Evolutionary conservation across 2,797 vertebrate species (phyloP).

Genomic region (Carapus acus): DNA sequence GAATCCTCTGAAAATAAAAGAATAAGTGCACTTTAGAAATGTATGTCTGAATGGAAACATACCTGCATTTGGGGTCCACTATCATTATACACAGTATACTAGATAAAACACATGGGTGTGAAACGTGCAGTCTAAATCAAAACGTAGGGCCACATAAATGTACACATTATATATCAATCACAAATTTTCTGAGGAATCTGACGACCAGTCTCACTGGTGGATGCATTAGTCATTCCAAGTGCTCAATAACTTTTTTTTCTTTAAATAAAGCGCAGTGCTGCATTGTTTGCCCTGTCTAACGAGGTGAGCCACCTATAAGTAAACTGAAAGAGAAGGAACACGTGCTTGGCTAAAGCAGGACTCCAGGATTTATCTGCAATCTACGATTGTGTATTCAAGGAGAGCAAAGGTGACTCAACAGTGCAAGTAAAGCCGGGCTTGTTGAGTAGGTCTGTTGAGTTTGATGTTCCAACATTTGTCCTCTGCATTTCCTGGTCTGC

Average conservation of each 20-base stretch:
- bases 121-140: constrained; percentile 41
- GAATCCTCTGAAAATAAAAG: constrained; percentile 35
- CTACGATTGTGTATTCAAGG: neutral
- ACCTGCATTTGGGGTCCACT: constrained; percentile 21
- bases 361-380: neutral
- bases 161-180: constrained; percentile 14
- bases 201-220: constrained; percentile 26
- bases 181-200: constrained; percentile 18
- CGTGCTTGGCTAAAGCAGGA: constrained; percentile 9
- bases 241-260: constrained; percentile 12
- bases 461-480: no score
- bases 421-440: no score
- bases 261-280: constrained; percentile 31
- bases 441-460: no score
- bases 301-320: constrained; percentile 37
- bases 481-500: no score
- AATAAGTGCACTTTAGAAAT: constrained; percentile 60
- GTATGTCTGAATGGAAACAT: constrained; percentile 35
- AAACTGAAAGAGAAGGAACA: constrained; percentile 20
- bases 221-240: constrained; percentile 38
- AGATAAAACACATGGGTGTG: constrained; percentile 11
- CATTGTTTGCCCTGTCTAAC: constrained; percentile 35
- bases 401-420: no score
- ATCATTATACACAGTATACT: constrained; percentile 13
- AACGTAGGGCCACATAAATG: constrained; percentile 7